Conservation (phyloP, 2,888 invertebrate species). For the Atethmia centrago region DNA sequence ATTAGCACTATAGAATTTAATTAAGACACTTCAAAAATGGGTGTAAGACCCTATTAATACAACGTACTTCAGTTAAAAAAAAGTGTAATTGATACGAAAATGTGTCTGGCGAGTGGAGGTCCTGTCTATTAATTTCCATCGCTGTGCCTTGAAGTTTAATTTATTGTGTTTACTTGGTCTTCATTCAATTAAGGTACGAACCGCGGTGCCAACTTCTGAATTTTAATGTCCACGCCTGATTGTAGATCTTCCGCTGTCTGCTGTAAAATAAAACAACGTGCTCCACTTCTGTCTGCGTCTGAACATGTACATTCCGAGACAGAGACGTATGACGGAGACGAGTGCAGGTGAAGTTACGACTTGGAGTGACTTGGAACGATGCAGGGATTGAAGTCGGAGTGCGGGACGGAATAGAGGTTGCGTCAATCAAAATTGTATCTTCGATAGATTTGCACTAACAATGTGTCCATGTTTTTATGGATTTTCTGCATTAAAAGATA, state of each 20-base stretch:
- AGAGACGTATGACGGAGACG: constrained; percentile 27
- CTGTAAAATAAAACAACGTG: constrained; percentile 55
- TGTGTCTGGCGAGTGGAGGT: constrained; percentile 30
- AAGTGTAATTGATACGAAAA: constrained; percentile 56
- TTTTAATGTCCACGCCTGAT: constrained; percentile 67
- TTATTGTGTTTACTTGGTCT: constrained; percentile 66
- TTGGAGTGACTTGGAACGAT: constrained; percentile 13
- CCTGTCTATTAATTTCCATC: constrained; percentile 54
- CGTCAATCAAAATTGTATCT: background rate
- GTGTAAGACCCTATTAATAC: too few relatives aligned
- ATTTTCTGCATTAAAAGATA: background rate
- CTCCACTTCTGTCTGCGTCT: constrained; percentile 48
- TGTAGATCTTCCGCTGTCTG: constrained; percentile 45
- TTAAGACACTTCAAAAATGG: too few relatives aligned
- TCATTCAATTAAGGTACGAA: constrained; percentile 62
- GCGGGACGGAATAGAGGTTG: background rate
- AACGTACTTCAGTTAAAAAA: constrained; percentile 54
- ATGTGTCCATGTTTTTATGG: background rate
- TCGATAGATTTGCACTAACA: background rate
- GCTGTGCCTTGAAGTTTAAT: constrained; percentile 50
- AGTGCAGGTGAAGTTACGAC: constrained; percentile 20
- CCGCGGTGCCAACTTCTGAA: constrained; percentile 66
- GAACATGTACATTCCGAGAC: constrained; percentile 39
- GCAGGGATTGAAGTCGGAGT: background rate
- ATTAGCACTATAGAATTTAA: too few relatives aligned